Base-by-base conservation (phyloP, 2,113 vertebrate species). In the Ornithorhynchus anatinus region DNA sequence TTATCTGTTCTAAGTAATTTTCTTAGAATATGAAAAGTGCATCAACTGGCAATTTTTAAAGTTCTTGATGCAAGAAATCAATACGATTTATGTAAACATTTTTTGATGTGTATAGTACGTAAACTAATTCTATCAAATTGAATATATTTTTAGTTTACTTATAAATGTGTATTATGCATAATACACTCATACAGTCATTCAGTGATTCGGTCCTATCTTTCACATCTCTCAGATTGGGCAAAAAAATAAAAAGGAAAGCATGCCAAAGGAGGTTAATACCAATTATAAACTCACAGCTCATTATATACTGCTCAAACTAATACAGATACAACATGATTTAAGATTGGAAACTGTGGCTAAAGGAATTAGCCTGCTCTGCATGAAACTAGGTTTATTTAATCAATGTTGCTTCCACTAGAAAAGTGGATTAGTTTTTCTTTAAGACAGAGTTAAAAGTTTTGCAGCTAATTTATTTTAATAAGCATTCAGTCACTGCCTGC, bases 391-490 rank as follows among this genome's bases (percentile, higher is more conserved):
- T 92, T 92, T 92, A 89, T 93, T 95, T 94, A 93, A 94, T 92
- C 88, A 92, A 90, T 82, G 88, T 88, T 91, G 69, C 52, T 90
- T 91, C 87, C 84, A 81, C 81, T 89, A 87, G 80, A 91, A 93
- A 94, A 92, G 85, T 89, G 88, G 86, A 91, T 94, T 92, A 82
- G 81, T 91, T 93, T 89, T 86, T 89, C 90, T 93, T 91, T 90
- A 92, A 93, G 88, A 90, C 84, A 84, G 83, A 93, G 88, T 89
- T 94, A 90, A 92, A 93, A 93, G 89, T 94, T 95, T 91, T 92
- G 85, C 81, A 92, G 84, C 88, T 94, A 89, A 94, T 94, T 93
- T 93, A 90, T 93, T 92, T 93, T 93, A 93, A 92, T 94, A 91
- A 94, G 87, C 81, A 84, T 93, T 89, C 91, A 85, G 79, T 89